These are phyloP conservation scores for Drosophila repleta DNA, from an alignment of 1,140 invertebrate species.

Conservation along the genomic window DNA sequence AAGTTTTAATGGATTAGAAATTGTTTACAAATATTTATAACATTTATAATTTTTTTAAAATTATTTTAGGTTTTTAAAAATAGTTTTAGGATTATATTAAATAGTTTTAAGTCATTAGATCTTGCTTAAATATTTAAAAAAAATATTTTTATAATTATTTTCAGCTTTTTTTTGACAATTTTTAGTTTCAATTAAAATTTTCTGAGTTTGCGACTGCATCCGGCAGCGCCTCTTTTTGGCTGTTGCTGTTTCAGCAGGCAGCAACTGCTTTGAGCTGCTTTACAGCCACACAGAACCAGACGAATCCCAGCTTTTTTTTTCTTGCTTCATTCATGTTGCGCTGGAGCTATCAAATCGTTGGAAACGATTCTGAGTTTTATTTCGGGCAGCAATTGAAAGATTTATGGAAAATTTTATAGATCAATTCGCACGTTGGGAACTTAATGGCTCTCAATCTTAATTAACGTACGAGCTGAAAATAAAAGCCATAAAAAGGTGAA, in stretches of 20 bases:
- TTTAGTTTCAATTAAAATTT: neutral
- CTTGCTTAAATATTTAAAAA: neutral
- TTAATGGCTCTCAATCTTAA: neutral
- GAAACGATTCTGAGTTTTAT: neutral
- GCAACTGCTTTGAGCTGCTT: constrained; percentile 66
- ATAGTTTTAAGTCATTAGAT: too few species aligned
- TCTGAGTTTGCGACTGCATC: constrained; percentile 6
- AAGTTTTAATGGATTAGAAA: too few species aligned
- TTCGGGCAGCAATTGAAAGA: neutral
- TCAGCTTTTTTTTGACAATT: neutral
- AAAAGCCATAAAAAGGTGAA: too few species aligned
- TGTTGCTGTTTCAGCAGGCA: constrained; percentile 30
- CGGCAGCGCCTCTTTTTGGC: constrained; percentile 26
- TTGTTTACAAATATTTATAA: too few species aligned
- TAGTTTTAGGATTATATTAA: too few species aligned
- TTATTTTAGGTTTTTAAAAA: too few species aligned
- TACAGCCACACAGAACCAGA: constrained; percentile 53
- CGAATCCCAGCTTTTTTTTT: constrained; percentile 60
- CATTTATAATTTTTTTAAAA: too few species aligned
- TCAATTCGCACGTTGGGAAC: constrained; percentile 52
- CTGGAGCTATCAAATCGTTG: neutral
- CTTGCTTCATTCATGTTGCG: constrained; percentile 62
- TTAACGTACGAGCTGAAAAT: neutral
- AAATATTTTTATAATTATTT: neutral
- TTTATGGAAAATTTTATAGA: constrained; percentile 63